Base-by-base conservation (phyloP, 35 echinoderm and acorn worm species). In the Diadema setosum region DNA sequence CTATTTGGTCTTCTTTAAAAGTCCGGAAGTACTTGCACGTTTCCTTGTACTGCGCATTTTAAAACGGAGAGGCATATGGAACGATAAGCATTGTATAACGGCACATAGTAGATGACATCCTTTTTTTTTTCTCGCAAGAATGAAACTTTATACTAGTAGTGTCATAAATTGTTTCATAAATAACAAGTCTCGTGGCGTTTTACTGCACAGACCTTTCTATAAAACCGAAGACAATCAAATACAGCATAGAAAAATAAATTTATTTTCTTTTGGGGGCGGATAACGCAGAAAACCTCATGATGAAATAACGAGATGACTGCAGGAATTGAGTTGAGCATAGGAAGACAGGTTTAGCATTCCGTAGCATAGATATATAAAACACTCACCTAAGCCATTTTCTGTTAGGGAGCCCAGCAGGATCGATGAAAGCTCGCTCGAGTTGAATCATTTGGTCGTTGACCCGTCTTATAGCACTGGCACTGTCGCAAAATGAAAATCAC, bases 361-460 rank as follows among this genome's bases (percentile, higher is more conserved):
- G 33, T 35, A 78, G 18, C 5, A 29, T 74, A 2, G 39, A 40
- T 0, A 17, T 78, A 41, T 9, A 41, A 41, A 25, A 2, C 39
- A 41, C 14, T 48, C 37, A 90, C 88, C 88, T 90, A 0, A 90
- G 44, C 59, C 82, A 90, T 36, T 90, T 67, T 31, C 92, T 44
- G 26, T 85, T 83, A 14, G 92, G 86, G 33, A 94, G 70, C 5
- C 92, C 92, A 70, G 85, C 82, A 7, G 92, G 92, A 36, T 94
- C 92, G 34, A 94, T 90, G 58, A 94, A 94, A 67, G 86, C 84
- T 55, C 92, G 44, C 37, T 94, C 92, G 4, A 94, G 52, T 29
- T 86, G 67, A 55, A 94, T 94, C 33, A 94, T 40, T 49, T 94
- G 92, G 48, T 94, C 92, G 65, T 94, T 94, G 16, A 86, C 63